These are phyloP conservation scores for Cephus pulcher DNA, from an alignment of 2,888 invertebrate genomes.

Conservation along the genomic window DNA sequence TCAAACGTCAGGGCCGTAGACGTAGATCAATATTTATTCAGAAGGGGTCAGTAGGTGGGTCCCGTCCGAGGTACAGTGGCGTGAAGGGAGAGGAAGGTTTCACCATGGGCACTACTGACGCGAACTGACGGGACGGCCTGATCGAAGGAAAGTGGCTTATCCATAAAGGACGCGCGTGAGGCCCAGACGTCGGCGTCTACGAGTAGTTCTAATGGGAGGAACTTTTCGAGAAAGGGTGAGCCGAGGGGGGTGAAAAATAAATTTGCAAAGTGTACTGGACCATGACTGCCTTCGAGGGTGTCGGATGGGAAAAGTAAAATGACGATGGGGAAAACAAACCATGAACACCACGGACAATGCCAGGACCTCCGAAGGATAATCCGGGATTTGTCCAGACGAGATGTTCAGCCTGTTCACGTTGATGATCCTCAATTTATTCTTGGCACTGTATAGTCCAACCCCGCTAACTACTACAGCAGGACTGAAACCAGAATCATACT, in stretches of 20 bases:
- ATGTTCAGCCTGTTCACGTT: conserved; percentile 8
- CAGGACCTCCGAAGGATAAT: conserved; percentile 18
- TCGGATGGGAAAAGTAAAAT: not conserved
- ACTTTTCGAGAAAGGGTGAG: not conserved
- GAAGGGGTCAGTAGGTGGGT: conserved; percentile 11
- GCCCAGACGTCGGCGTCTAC: conserved; percentile 9
- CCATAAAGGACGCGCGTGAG: not conserved
- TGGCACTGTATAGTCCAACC: not conserved
- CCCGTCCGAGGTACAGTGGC: not conserved
- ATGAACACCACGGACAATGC: not conserved
- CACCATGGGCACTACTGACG: not conserved
- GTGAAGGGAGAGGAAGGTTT: not conserved
- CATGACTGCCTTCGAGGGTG: not conserved
- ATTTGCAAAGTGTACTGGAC: conserved; percentile 5
- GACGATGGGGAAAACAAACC: not conserved
- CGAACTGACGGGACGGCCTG: not conserved
- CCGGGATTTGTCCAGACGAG: conserved; percentile 16
- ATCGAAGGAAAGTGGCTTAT: not conserved
- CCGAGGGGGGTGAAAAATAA: conserved; percentile 2
- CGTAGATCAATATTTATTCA: conserved; percentile 22
- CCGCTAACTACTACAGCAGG: not conserved
- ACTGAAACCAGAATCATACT: not conserved
- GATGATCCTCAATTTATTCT: not conserved
- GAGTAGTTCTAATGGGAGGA: conserved; percentile 12
- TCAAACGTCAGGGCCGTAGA: conserved; percentile 16